phyloP scores from a whole-genome alignment of 2,888 invertebrate species.

The Lysandra bellargus region DNA sequence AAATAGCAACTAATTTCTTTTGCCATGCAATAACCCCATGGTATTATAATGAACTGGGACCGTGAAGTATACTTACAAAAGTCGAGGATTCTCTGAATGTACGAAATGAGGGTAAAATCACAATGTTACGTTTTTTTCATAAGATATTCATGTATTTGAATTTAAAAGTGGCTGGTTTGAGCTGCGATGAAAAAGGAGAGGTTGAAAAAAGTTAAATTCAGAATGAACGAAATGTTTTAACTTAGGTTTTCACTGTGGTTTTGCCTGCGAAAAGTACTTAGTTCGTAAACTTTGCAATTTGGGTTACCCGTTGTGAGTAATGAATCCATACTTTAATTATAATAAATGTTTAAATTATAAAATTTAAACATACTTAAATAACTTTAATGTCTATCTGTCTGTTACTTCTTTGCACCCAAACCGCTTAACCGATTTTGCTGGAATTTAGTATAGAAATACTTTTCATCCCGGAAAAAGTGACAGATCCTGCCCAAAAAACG shows the following conservation, averaged over 20 bases:
- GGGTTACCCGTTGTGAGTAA: too few species aligned
- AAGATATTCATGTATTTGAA: conserved; percentile 18
- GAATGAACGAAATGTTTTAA: background rate
- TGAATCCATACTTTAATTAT: too few species aligned
- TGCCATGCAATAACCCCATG: background rate
- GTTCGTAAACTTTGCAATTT: too few species aligned
- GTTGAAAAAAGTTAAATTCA: background rate
- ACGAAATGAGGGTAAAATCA: conserved; percentile 21
- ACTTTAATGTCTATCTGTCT: too few species aligned
- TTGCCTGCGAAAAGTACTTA: too few species aligned
- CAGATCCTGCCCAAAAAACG: too few species aligned
- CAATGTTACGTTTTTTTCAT: conserved; percentile 21
- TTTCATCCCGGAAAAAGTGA: background rate
- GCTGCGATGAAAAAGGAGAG: background rate
- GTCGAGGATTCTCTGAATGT: conserved; percentile 3
- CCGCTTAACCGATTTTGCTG: too few species aligned
- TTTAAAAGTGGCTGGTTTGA: conserved; percentile 17
- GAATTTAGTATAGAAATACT: too few species aligned
- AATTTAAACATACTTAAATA: too few species aligned
- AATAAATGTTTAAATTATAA: too few species aligned
- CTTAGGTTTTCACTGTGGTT: background rate
- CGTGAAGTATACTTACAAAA: conserved; percentile 10
- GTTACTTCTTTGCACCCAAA: too few species aligned
- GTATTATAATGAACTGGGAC: conserved; percentile 17
- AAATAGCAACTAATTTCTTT: background rate